Conservation (phyloP, 2,888 invertebrate genomes). For the Stenodera caucasica region DNA sequence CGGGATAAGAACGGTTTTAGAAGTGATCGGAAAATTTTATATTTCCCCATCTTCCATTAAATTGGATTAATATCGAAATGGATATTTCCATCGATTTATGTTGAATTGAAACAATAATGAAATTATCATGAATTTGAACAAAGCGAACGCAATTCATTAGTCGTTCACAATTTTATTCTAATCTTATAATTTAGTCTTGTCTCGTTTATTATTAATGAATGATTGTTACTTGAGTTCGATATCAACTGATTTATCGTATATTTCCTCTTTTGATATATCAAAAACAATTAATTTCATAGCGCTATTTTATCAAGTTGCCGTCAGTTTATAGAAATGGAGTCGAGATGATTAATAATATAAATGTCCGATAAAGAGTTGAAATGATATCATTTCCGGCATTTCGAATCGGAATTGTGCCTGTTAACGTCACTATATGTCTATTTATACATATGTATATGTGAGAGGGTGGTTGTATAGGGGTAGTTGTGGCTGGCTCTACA, state of each 20-base stretch:
- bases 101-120: too few relatives aligned
- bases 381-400: conserved; percentile 37
- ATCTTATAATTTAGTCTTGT: too few relatives aligned
- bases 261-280: not conserved
- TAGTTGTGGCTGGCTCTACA: not conserved
- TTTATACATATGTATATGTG: not conserved
- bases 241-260: not conserved
- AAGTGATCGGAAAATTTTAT: not conserved
- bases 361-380: conserved; percentile 37
- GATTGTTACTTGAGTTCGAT: too few relatives aligned
- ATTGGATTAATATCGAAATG: not conserved
- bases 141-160: too few relatives aligned
- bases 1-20: not conserved
- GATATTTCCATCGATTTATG: too few relatives aligned
- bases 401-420: conserved; percentile 13
- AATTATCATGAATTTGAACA: too few relatives aligned
- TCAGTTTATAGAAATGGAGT: not conserved
- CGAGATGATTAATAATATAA: conserved; percentile 34
- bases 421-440: not conserved
- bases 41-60: not conserved
- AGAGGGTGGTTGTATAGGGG: not conserved
- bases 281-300: not conserved
- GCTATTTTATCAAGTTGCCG: not conserved
- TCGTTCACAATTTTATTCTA: too few relatives aligned
- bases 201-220: too few relatives aligned